Conservation (phyloP, 2,797 vertebrate genomes). For the Sebastes steindachneri region DNA sequence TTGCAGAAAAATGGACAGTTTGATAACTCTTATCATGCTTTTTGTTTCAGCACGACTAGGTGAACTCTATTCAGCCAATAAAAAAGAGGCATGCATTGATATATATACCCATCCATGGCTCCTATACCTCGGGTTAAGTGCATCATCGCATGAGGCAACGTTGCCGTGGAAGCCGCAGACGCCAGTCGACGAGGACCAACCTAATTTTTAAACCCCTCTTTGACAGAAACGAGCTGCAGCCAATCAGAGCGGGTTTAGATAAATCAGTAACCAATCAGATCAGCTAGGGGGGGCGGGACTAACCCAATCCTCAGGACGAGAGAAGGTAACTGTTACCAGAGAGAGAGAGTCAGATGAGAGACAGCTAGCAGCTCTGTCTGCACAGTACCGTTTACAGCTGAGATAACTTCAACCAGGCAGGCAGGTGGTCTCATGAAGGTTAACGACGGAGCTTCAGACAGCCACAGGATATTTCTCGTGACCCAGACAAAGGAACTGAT, state of each 20-base stretch:
- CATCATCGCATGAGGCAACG: constrained; percentile 53
- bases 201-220: constrained; percentile 38
- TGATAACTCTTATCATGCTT: background rate
- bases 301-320: constrained; percentile 50
- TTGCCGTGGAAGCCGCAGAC: constrained; percentile 85
- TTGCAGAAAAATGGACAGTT: background rate
- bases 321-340: constrained; percentile 58
- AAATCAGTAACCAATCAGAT: constrained; percentile 58
- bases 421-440: constrained; percentile 27
- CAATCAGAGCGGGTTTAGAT: constrained; percentile 59
- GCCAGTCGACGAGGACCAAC: constrained; percentile 71
- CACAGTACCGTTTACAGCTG: background rate
- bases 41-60: background rate
- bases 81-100: background rate
- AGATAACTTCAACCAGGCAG: constrained; percentile 33
- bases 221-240: constrained; percentile 62
- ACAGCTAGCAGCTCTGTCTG: constrained; percentile 10
- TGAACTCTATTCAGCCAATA: background rate
- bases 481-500: constrained; percentile 43
- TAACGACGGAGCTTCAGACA: background rate
- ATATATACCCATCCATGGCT: background rate
- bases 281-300: constrained; percentile 53
- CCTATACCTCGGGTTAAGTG: background rate
- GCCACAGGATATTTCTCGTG: background rate
- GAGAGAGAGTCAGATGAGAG: constrained; percentile 63